Evolutionary conservation across 2,888 invertebrate species (phyloP).

Genomic region (Ptilodon capucinus): DNA sequence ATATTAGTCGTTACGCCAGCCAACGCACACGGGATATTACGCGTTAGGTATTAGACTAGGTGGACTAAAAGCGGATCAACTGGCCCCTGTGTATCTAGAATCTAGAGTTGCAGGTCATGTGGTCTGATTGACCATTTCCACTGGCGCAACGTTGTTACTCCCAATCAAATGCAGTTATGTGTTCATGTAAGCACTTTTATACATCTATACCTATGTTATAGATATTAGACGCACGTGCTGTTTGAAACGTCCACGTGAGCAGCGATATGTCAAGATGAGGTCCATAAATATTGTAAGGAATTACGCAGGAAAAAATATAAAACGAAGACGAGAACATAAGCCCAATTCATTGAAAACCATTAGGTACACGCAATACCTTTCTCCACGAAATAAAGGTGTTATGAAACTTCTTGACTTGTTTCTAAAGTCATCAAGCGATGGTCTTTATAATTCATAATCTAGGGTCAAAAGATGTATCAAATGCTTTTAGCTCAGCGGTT

Average conservation of each 20-base stretch:
- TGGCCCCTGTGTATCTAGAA: slow-evolving; percentile 54
- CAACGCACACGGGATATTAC: slow-evolving; percentile 33
- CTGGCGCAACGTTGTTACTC: slow-evolving; percentile 45
- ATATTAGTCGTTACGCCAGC: slow-evolving; percentile 10
- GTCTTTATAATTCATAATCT: too few relatives aligned
- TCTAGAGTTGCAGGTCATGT: slow-evolving; percentile 70
- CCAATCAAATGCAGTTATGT: slow-evolving; percentile 36
- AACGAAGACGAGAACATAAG: too few relatives aligned
- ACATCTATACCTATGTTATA: not conserved
- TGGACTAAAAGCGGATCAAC: slow-evolving; percentile 56
- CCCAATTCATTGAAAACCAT: too few relatives aligned
- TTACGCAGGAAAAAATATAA: too few relatives aligned
- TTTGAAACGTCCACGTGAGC: not conserved
- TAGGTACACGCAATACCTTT: too few relatives aligned
- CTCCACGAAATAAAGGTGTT: too few relatives aligned
- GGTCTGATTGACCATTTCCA: slow-evolving; percentile 77
- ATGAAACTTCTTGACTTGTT: too few relatives aligned
- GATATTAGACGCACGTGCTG: not conserved
- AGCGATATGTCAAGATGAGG: too few relatives aligned
- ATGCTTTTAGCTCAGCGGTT: too few relatives aligned
- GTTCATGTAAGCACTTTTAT: slow-evolving; percentile 4
- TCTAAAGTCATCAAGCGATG: too few relatives aligned
- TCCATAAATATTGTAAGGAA: too few relatives aligned
- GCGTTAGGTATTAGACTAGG: slow-evolving; percentile 43
- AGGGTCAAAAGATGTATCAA: too few relatives aligned